phyloP scores from a whole-genome alignment of 1,140 invertebrate species.

The Drosophila melanogaster region DNA sequence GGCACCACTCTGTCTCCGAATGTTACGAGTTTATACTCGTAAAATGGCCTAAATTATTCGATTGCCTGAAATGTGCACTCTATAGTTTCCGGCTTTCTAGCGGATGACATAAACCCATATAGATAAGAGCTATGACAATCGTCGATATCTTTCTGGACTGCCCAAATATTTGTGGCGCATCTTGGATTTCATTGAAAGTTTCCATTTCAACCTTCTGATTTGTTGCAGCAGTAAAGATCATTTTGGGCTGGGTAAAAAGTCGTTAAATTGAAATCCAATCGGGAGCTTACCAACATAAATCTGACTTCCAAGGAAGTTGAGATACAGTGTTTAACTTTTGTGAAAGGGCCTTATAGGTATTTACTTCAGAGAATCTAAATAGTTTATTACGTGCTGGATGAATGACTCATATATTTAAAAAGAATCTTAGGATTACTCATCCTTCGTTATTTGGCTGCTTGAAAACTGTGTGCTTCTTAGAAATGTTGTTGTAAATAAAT shows the following conservation, averaged over 20 bases:
- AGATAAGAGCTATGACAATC: constrained; percentile 58
- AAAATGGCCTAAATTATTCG: constrained; percentile 64
- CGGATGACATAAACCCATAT: constrained; percentile 46
- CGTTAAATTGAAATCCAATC: constrained; percentile 30
- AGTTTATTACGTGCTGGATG: background rate
- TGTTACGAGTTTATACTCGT: constrained; percentile 18
- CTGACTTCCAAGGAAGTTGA: constrained; percentile 19
- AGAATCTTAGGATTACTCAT: too few relatives aligned
- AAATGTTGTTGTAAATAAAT: too few relatives aligned
- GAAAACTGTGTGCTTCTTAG: too few relatives aligned
- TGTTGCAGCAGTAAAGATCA: constrained; percentile 12
- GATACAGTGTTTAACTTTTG: background rate
- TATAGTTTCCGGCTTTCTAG: constrained; percentile 62
- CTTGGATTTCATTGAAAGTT: constrained; percentile 30
- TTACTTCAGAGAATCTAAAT: constrained; percentile 3
- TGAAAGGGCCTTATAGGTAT: background rate
- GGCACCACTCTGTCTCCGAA: constrained; percentile 58
- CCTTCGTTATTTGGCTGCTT: too few relatives aligned
- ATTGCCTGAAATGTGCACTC: constrained; percentile 61
- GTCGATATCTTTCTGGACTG: constrained; percentile 36
- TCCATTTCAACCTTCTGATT: constrained; percentile 15
- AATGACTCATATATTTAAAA: constrained; percentile 4
- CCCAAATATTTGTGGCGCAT: constrained; percentile 57
- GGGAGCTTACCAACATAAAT: constrained; percentile 12
- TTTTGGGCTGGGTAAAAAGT: constrained; percentile 4